Evolutionary conservation across 2,113 vertebrate species (phyloP).

Genomic region (Pseudorasbora parva): DNA sequence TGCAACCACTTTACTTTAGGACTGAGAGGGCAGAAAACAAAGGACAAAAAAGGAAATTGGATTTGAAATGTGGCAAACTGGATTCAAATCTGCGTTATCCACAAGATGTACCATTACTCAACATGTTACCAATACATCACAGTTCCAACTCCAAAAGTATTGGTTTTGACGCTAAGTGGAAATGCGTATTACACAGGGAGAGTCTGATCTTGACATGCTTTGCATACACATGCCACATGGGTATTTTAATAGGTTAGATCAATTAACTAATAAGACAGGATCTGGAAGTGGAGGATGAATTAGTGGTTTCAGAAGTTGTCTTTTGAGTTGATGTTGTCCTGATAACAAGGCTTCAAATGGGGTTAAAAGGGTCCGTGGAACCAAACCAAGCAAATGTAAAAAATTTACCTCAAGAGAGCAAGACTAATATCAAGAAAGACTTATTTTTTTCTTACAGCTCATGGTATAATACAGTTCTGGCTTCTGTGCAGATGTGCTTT

Average conservation of each 20-base stretch:
- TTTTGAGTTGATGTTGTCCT: not conserved
- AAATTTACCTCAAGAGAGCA: slow-evolving; percentile 32
- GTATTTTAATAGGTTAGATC: not conserved
- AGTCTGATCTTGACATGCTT: not conserved
- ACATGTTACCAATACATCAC: not conserved
- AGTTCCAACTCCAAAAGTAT: not conserved
- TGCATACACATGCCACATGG: not conserved
- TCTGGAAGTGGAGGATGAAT: not conserved
- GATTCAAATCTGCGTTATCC: not conserved
- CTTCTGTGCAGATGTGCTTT: slow-evolving; percentile 70
- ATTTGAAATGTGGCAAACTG: not conserved
- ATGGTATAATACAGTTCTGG: slow-evolving; percentile 70
- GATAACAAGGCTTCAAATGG: not conserved
- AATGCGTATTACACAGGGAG: not conserved
- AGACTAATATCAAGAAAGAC: slow-evolving; percentile 54
- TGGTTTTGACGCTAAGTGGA: not conserved
- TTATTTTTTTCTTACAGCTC: slow-evolving; percentile 74
- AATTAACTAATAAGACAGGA: not conserved
- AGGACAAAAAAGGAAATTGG: not conserved
- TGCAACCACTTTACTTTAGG: not conserved
- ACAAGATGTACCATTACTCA: not conserved
- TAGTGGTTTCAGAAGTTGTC: slow-evolving; percentile 6
- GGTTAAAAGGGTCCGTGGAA: slow-evolving; percentile 10
- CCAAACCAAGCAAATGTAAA: slow-evolving; percentile 35
- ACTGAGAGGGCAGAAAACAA: not conserved